These are phyloP conservation scores for Tokudaia tokunoshimensis DNA, from an alignment of 2,797 vertebrate species.

Conservation along the genomic window DNA sequence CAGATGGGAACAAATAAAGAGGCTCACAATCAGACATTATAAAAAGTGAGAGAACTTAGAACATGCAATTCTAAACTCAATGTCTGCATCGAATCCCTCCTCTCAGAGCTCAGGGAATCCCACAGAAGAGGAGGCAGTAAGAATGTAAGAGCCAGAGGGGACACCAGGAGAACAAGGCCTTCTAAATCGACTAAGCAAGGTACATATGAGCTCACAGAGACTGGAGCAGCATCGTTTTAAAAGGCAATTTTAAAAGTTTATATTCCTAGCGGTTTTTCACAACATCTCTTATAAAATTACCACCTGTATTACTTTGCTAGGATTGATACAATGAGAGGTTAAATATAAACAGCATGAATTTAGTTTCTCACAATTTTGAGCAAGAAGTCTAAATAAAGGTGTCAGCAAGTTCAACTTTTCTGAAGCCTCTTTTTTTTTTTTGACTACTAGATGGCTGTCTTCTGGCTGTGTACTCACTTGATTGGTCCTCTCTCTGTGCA, in stretches of 20 bases:
- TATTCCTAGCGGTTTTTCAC: background rate
- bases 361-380: conserved; percentile 28
- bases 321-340: conserved; percentile 1
- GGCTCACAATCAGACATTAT: background rate
- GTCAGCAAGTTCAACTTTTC: conserved; percentile 28
- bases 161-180: background rate
- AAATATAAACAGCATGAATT: background rate
- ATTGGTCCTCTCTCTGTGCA: background rate
- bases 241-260: conserved; percentile 25
- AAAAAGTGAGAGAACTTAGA: background rate
- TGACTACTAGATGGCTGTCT: background rate
- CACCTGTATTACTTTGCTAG: background rate
- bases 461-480: background rate
- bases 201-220: background rate
- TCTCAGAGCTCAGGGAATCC: background rate
- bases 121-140: background rate
- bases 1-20: background rate
- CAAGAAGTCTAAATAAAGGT: conserved; percentile 24
- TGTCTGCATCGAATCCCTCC: background rate
- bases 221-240: background rate
- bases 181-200: background rate
- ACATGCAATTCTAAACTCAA: background rate
- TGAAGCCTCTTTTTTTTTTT: conserved; percentile 26
- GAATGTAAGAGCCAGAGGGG: background rate
- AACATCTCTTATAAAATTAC: conserved; percentile 16